phyloP scores from a whole-genome alignment of 1,140 invertebrate species.

The Andrena cerasifolii region DNA sequence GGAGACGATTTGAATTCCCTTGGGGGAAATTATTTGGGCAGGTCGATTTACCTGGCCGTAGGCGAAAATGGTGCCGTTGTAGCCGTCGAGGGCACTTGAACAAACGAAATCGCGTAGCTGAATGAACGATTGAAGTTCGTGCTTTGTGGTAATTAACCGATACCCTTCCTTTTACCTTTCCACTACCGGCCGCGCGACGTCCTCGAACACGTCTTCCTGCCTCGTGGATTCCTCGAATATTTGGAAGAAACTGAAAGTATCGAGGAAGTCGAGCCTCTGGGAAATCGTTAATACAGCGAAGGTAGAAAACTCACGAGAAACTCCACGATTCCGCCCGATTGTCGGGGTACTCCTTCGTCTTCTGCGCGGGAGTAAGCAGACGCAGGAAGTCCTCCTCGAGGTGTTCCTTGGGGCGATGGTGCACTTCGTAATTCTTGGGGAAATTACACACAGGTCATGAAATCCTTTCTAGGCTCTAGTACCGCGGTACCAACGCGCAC shows the following conservation, averaged over 20 bases:
- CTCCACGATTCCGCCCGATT: conserved; percentile 70
- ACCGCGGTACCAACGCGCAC: neutral
- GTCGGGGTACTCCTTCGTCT: conserved; percentile 62
- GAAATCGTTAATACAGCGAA: neutral
- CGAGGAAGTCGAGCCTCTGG: neutral
- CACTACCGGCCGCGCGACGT: conserved; percentile 81
- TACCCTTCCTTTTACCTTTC: conserved; percentile 74
- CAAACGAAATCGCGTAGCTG: conserved; percentile 32
- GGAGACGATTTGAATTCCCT: too few relatives aligned
- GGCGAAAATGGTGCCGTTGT: conserved; percentile 94
- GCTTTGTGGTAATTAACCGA: conserved; percentile 2
- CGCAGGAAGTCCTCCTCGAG: conserved; percentile 69
- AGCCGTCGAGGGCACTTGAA: conserved; percentile 86
- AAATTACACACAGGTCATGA: neutral
- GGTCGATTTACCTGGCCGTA: conserved; percentile 90
- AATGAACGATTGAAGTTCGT: neutral
- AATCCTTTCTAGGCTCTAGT: neutral
- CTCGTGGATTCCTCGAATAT: conserved; percentile 76
- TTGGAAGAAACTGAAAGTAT: conserved; percentile 77
- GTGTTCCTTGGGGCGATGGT: conserved; percentile 64
- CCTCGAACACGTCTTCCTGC: conserved; percentile 79
- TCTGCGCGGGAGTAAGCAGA: conserved; percentile 54
- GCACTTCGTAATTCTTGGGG: conserved; percentile 72
- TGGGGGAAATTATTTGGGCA: too few relatives aligned
- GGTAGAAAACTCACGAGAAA: conserved; percentile 70